phyloP scores from a whole-genome alignment of 1,140 invertebrate genomes.

The Zaprionus nigranus region DNA sequence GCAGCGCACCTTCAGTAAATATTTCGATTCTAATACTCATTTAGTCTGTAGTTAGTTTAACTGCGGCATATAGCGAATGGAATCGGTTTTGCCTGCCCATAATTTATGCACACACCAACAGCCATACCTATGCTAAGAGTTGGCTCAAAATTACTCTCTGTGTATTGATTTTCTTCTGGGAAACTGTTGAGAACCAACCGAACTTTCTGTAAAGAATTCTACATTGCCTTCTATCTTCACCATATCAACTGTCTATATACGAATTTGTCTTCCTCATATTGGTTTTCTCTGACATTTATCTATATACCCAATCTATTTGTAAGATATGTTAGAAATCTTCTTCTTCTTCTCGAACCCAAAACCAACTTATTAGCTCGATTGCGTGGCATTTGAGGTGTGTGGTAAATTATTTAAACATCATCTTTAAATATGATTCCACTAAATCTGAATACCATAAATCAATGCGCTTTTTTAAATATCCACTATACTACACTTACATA shows the following conservation, averaged over 20 bases:
- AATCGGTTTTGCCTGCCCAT: conserved; percentile 56
- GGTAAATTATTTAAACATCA: conserved; percentile 85
- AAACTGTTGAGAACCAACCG: neutral
- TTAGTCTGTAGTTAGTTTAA: conserved; percentile 31
- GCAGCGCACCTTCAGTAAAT: conserved; percentile 19
- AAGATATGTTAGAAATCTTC: conserved; percentile 1
- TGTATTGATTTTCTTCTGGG: neutral
- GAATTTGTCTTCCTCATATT: neutral
- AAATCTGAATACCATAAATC: conserved; percentile 59
- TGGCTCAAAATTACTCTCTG: neutral
- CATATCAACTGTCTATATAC: neutral
- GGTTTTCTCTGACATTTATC: neutral
- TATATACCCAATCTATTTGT: neutral
- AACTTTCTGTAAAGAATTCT: conserved; percentile 43
- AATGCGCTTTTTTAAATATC: conserved; percentile 67
- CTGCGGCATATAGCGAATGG: conserved; percentile 29
- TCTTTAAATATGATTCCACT: conserved; percentile 60
- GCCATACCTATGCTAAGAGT: conserved; percentile 52
- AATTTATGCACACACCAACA: conserved; percentile 73
- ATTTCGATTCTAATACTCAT: neutral
- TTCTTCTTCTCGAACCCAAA: neutral
- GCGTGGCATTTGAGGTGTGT: conserved; percentile 79
- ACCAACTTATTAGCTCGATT: conserved; percentile 41
- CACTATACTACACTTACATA: conserved; percentile 47
- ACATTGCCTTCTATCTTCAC: neutral